Percentiles rank a stretch among this genome's conserved stretches.
Evolutionary conservation across 2,113 vertebrate genomes (phyloP).

Genomic region (Ia io): DNA sequence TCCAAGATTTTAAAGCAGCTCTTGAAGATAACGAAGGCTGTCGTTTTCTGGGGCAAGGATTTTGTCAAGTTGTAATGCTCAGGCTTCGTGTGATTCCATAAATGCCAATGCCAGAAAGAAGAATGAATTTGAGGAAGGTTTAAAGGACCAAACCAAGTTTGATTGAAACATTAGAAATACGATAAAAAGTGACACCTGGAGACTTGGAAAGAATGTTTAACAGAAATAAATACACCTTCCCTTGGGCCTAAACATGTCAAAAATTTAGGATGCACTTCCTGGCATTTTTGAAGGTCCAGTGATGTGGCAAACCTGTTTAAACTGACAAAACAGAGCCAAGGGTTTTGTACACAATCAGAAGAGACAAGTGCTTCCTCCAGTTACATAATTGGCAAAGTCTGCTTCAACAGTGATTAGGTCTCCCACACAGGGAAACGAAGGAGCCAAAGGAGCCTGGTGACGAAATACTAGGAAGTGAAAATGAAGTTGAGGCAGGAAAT

Average conservation of each 20-base stretch:
- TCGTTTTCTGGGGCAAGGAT: slow-evolving; percentile 21
- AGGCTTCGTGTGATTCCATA: slow-evolving; percentile 39
- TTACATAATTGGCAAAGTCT: slow-evolving; percentile 59
- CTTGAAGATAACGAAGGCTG: slow-evolving; percentile 36
- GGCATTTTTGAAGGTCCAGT: slow-evolving; percentile 67
- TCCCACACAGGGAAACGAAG: slow-evolving; percentile 50
- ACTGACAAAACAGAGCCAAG: slow-evolving; percentile 72
- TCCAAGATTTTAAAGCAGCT: neutral
- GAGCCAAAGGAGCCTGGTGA: slow-evolving; percentile 50
- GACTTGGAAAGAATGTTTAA: slow-evolving; percentile 40
- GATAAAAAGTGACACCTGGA: slow-evolving; percentile 9
- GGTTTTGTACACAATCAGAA: slow-evolving; percentile 54
- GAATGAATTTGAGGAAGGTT: slow-evolving; percentile 40
- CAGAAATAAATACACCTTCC: slow-evolving; percentile 57
- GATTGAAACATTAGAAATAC: slow-evolving; percentile 18
- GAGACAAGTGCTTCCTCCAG: slow-evolving; percentile 63
- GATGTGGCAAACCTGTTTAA: slow-evolving; percentile 70
- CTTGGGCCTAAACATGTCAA: slow-evolving; percentile 18
- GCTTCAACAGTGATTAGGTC: slow-evolving; percentile 74
- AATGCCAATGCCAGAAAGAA: slow-evolving; percentile 4
- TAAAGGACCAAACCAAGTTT: neutral
- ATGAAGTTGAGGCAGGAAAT: slow-evolving; percentile 57
- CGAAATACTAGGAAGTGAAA: slow-evolving; percentile 68
- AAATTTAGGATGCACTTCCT: slow-evolving; percentile 56
- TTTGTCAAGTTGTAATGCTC: slow-evolving; percentile 52